A percentile compares a stretch with the other conserved stretches of the same genome.
These are phyloP conservation scores for Limnephilus rhombicus DNA, from an alignment of 2,888 invertebrate species.

Conservation along the genomic window DNA sequence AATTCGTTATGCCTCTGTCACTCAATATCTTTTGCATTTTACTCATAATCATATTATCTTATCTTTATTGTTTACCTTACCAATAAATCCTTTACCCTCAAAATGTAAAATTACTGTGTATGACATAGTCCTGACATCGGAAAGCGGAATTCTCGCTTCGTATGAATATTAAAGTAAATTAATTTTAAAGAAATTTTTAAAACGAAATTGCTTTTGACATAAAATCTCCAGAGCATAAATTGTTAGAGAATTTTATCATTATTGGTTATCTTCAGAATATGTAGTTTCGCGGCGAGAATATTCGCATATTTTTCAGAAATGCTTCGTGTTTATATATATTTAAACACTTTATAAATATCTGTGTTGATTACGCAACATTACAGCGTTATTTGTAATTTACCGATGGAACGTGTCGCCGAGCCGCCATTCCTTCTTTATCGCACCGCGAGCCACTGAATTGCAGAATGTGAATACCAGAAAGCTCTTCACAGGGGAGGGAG, in stretches of 20 bases:
- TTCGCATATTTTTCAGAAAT: slow-evolving; percentile 33
- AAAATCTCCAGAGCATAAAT: not conserved
- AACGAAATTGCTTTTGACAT: not conserved
- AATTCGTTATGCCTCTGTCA: no score
- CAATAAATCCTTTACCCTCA: not conserved
- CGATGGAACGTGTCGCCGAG: slow-evolving; percentile 49
- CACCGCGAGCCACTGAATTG: slow-evolving; percentile 40
- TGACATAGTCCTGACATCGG: not conserved
- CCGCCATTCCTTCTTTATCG: slow-evolving; percentile 45
- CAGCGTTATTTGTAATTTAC: slow-evolving; percentile 45
- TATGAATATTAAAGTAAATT: not conserved
- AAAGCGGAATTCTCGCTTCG: not conserved
- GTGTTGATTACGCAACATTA: slow-evolving; percentile 47
- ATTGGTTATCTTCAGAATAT: slow-evolving; percentile 21
- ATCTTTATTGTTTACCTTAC: no score
- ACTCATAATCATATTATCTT: no score
- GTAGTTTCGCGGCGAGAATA: not conserved
- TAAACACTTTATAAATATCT: slow-evolving; percentile 45
- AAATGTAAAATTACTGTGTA: not conserved
- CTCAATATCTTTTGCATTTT: no score
- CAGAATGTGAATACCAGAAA: slow-evolving; percentile 30
- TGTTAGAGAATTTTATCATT: slow-evolving; percentile 26
- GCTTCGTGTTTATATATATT: slow-evolving; percentile 40
- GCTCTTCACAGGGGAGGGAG: not conserved
- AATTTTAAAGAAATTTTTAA: not conserved